These are phyloP conservation scores for Didymodactylos carnosus DNA, from an alignment of 2,888 invertebrate genomes.

Conservation along the genomic window DNA sequence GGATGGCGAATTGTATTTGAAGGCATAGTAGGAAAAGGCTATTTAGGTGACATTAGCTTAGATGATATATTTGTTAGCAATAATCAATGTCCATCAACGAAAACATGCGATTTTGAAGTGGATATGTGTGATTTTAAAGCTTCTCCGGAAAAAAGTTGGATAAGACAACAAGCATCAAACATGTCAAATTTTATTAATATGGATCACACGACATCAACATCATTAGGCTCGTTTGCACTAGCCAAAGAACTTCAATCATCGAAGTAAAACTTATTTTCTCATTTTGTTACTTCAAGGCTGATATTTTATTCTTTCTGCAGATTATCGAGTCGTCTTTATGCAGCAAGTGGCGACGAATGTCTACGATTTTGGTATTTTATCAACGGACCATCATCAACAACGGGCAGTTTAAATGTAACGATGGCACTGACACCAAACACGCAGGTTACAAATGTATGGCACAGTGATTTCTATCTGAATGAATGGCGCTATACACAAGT, in stretches of 20 bases:
- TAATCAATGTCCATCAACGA: conserved; percentile 20
- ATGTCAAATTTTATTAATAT: background rate
- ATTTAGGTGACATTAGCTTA: conserved; percentile 27
- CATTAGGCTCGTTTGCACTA: background rate
- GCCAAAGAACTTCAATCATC: too few relatives aligned
- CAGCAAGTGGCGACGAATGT: conserved; percentile 2
- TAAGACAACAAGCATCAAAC: background rate
- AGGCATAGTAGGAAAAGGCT: conserved; percentile 21
- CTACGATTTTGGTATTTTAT: conserved; percentile 12
- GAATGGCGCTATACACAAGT: conserved; percentile 4
- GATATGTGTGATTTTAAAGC: conserved; percentile 4
- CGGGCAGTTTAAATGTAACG: background rate
- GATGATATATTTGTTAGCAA: conserved; percentile 25
- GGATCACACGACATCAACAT: conserved; percentile 4
- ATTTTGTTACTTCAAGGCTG: background rate
- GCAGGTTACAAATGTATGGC: background rate
- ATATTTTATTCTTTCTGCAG: background rate
- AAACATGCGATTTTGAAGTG: conserved; percentile 5
- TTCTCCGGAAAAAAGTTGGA: background rate
- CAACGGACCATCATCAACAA: background rate
- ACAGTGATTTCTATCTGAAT: background rate
- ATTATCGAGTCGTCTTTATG: background rate
- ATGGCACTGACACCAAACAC: too few relatives aligned
- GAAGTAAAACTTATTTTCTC: too few relatives aligned
- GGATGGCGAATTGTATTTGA: conserved; percentile 18